Evolutionary conservation across 1,140 invertebrate species (phyloP).

Genomic region (Tetramorium alpestre): DNA sequence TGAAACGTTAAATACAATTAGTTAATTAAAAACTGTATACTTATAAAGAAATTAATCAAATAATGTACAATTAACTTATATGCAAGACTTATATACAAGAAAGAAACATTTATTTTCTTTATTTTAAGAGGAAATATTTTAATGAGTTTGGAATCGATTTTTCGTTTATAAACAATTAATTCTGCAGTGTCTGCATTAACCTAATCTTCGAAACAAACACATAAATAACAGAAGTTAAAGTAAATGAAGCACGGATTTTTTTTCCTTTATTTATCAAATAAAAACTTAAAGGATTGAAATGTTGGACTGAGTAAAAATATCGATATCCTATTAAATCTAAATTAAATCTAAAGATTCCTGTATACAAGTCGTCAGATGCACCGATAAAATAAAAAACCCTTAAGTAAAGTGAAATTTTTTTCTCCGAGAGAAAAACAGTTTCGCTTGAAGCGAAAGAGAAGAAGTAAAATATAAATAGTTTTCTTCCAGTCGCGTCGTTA

Average conservation of each 20-base stretch:
- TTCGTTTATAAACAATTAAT: neutral
- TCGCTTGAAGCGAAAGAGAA: neutral
- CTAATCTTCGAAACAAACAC: neutral
- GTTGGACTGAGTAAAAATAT: neutral
- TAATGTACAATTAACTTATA: neutral
- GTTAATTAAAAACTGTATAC: conserved; percentile 39
- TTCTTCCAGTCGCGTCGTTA: neutral
- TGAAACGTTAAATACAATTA: conserved; percentile 40
- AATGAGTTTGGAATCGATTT: neutral
- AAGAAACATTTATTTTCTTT: neutral
- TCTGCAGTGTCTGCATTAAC: neutral
- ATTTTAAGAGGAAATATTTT: neutral
- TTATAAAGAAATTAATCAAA: conserved; percentile 34
- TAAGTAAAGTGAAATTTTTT: neutral
- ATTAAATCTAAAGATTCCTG: neutral
- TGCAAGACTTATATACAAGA: neutral
- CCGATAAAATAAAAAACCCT: neutral
- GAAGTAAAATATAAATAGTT: neutral
- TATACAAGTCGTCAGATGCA: no score
- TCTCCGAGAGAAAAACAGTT: neutral
- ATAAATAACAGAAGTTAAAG: neutral
- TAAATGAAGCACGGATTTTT: neutral
- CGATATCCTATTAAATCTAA: neutral
- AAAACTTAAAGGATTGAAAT: neutral
- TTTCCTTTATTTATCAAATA: neutral